Conservation (phyloP, 2,888 invertebrate species). For the Stramonita haemastoma region DNA sequence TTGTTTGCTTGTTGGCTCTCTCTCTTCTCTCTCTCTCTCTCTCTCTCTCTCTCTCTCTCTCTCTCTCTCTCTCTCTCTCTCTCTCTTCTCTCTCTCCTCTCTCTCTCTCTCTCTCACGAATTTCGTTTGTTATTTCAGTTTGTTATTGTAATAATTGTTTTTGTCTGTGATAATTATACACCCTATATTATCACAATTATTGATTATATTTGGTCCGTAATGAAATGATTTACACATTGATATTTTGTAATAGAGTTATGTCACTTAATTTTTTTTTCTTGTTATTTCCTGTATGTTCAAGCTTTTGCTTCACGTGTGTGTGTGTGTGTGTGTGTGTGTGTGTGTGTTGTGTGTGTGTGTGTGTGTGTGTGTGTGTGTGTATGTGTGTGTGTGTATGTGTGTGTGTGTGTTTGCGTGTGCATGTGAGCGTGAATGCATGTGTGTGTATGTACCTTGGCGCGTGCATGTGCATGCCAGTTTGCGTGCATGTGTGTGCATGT, state of each 20-base stretch:
- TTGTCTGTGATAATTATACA: too few relatives aligned
- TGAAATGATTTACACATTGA: too few relatives aligned
- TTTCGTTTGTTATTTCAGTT: not conserved
- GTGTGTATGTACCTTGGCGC: not conserved
- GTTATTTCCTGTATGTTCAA: not conserved
- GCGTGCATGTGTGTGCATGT: not conserved
- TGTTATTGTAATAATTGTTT: not conserved
- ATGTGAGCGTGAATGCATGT: not conserved
- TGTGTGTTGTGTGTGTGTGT: not conserved
- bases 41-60: not conserved
- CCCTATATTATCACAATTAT: too few relatives aligned
- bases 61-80: too few relatives aligned
- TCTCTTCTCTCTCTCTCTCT: not conserved
- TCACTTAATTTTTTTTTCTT: not conserved
- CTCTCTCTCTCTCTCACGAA: not conserved
- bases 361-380: not conserved
- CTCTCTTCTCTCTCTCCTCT: not conserved
- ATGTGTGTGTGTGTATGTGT: not conserved
- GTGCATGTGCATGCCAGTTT: not conserved
- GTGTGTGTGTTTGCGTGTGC: conserved; percentile 18
- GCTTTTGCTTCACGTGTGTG: not conserved
- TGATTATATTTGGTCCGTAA: too few relatives aligned
- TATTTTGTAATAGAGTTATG: too few relatives aligned
- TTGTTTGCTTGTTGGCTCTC: not conserved
- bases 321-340: not conserved